These are phyloP conservation scores for Lathamus discolor DNA, from an alignment of 2,113 vertebrate genomes.

Conservation along the genomic window DNA sequence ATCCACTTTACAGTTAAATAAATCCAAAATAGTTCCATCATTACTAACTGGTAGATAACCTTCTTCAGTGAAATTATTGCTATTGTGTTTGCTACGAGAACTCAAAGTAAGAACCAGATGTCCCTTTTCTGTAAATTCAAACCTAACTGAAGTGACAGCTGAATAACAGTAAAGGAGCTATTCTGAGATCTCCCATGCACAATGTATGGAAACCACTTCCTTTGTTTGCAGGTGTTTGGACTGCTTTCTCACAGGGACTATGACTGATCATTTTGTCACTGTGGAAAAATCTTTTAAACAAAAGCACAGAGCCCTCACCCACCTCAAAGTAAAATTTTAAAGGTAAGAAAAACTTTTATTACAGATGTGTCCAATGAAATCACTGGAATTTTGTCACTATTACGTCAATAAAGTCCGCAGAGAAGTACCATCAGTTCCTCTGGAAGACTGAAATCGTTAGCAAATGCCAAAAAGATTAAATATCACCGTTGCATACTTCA, in stretches of 20 bases:
- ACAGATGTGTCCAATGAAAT: not conserved
- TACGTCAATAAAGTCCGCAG: not conserved
- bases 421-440: not conserved
- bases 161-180: not conserved
- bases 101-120: conserved; percentile 49
- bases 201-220: not conserved
- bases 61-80: conserved; percentile 12
- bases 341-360: not conserved
- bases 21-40: not conserved
- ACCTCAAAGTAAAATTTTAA: not conserved
- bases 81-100: conserved; percentile 40
- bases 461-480: not conserved
- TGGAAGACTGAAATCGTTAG: not conserved
- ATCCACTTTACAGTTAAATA: not conserved
- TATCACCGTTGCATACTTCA: not conserved
- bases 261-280: not conserved
- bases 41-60: not conserved
- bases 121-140: conserved; percentile 39
- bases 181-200: conserved; percentile 1
- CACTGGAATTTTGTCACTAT: not conserved
- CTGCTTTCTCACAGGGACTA: conserved; percentile 16
- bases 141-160: conserved; percentile 23
- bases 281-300: not conserved
- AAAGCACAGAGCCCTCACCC: not conserved
- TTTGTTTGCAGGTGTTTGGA: conserved; percentile 13